A percentile compares a stretch with the other conserved stretches of the same genome.
Evolutionary conservation across 2,113 vertebrate genomes (phyloP).

Genomic region (Prietella phreatophila): DNA sequence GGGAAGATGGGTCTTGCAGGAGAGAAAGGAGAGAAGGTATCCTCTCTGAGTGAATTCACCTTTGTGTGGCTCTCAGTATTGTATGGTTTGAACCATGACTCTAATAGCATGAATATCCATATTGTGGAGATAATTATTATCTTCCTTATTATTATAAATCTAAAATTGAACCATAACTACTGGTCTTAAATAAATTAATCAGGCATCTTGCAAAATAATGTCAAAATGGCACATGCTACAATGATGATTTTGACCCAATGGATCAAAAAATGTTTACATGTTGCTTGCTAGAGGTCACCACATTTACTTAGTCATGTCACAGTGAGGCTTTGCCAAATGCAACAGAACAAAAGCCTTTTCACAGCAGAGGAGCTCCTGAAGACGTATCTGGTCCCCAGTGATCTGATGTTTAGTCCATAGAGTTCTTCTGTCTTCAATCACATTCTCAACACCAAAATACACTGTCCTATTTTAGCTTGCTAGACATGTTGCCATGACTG

Average conservation of each 20-base stretch:
- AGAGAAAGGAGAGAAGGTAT: conserved; percentile 51
- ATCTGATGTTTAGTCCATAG: conserved; percentile 20
- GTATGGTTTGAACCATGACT: conserved; percentile 29
- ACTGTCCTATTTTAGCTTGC: conserved; percentile 21
- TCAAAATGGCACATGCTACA: background rate
- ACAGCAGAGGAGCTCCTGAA: conserved; percentile 26
- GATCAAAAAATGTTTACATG: background rate
- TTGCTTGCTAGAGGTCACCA: background rate
- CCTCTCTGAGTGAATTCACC: conserved; percentile 3
- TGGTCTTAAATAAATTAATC: background rate
- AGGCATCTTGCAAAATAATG: background rate
- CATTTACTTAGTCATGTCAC: background rate
- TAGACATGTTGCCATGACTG: conserved; percentile 35
- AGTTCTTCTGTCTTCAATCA: conserved; percentile 38
- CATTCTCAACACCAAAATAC: conserved; percentile 38
- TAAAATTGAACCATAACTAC: background rate
- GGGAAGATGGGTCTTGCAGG: conserved; percentile 43
- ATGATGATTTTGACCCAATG: background rate
- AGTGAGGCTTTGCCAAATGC: background rate
- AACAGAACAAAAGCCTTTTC: conserved; percentile 13
- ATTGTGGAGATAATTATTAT: background rate
- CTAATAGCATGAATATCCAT: background rate
- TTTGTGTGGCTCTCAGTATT: background rate
- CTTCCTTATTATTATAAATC: background rate
- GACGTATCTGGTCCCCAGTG: conserved; percentile 28